A percentile compares a stretch with the other conserved stretches of the same genome.
Evolutionary conservation across 1,140 invertebrate species (phyloP).

Genomic region (Temnothorax nylanderi): DNA sequence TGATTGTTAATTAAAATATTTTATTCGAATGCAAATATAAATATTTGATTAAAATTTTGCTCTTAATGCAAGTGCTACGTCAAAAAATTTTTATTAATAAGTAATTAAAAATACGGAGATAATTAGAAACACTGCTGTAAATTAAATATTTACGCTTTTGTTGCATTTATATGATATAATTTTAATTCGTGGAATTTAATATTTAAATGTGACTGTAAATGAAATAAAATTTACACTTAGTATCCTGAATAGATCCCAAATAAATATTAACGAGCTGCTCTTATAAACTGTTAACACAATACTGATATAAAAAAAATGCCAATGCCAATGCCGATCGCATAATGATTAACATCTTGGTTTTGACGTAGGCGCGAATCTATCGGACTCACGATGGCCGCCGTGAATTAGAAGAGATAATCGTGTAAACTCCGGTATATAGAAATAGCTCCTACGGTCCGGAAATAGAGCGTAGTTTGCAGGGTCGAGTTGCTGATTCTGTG

Average conservation of each 20-base stretch:
- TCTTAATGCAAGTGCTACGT: background rate
- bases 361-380: constrained; percentile 3
- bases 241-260: background rate
- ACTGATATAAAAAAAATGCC: background rate
- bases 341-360: background rate
- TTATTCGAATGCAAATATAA: background rate
- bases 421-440: constrained; percentile 25
- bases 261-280: background rate
- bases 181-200: background rate
- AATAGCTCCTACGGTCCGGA: constrained; percentile 35
- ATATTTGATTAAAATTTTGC: background rate
- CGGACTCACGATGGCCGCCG: background rate
- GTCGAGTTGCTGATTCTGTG: constrained; percentile 27
- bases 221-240: background rate
- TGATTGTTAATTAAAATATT: background rate
- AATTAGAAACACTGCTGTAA: background rate
- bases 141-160: background rate
- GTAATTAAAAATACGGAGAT: background rate
- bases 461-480: constrained; percentile 30
- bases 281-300: background rate
- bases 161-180: constrained; percentile 1
- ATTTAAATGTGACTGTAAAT: background rate
- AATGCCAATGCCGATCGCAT: background rate
- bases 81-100: background rate
- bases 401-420: constrained; percentile 9